Conservation (phyloP, 2,888 invertebrate genomes). For the Anarsia innoxiella region DNA sequence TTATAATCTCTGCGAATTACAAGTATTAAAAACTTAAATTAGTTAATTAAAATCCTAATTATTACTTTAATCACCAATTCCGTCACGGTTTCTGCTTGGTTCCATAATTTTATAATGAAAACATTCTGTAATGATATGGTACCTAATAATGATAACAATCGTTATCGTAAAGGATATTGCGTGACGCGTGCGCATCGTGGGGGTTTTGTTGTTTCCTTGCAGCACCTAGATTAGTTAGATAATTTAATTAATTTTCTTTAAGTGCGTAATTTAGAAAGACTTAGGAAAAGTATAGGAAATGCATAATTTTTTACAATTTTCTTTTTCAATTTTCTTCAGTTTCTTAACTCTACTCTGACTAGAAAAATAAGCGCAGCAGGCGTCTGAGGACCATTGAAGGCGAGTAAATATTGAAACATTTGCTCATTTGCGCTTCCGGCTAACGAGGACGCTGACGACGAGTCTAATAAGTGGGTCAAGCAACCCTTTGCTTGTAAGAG, state of each 20-base stretch:
- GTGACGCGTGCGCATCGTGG: conserved; percentile 7
- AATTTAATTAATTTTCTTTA: too few relatives aligned
- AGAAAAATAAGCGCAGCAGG: neutral
- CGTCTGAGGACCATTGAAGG: conserved; percentile 9
- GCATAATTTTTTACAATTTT: too few relatives aligned
- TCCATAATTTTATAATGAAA: conserved; percentile 33
- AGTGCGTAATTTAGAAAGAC: too few relatives aligned
- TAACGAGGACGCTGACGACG: conserved; percentile 47
- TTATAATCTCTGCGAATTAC: neutral
- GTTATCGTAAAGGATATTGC: conserved; percentile 19
- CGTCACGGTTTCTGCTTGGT: conserved; percentile 48
- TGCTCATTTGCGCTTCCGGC: conserved; percentile 46
- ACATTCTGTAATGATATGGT: conserved; percentile 26
- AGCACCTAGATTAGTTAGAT: too few relatives aligned
- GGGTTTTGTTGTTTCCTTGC: conserved; percentile 4
- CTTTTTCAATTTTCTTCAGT: too few relatives aligned
- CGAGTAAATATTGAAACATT: conserved; percentile 45
- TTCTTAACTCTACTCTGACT: too few relatives aligned
- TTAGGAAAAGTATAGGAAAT: too few relatives aligned
- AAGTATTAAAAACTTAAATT: conserved; percentile 50
- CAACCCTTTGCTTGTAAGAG: conserved; percentile 60
- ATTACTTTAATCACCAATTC: conserved; percentile 45
- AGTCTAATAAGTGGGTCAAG: conserved; percentile 63
- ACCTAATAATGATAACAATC: conserved; percentile 28
- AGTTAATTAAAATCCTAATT: too few relatives aligned